Conservation (phyloP, 2,888 invertebrate genomes). For the Autographa pulchrina region DNA sequence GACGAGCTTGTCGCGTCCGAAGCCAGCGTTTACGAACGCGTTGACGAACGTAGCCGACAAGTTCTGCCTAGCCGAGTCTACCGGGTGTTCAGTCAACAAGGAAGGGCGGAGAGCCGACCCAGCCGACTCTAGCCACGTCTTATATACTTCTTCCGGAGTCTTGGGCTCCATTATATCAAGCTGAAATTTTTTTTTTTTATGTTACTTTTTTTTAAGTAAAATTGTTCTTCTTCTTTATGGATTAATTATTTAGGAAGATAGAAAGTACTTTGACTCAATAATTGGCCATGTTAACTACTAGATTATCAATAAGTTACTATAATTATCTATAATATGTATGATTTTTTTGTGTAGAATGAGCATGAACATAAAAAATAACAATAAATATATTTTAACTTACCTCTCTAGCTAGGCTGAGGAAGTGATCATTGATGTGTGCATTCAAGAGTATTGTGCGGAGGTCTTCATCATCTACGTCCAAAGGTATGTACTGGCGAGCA, state of each 20-base stretch:
- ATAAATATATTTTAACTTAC: constrained; percentile 73
- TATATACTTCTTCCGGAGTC: constrained; percentile 99
- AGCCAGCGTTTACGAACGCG: constrained; percentile 99
- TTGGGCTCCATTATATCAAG: constrained; percentile 99
- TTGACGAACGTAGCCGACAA: constrained; percentile 99
- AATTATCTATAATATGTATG: no score
- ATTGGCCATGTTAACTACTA: no score
- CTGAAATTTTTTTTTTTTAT: constrained; percentile 73
- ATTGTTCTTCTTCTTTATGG: no score
- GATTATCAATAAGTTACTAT: no score
- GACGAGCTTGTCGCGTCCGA: constrained; percentile 98
- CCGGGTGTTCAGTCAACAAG: constrained; percentile 92
- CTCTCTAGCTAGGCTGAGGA: constrained; percentile 97
- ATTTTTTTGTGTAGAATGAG: no score
- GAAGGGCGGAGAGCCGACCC: constrained; percentile 91
- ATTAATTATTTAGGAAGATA: no score
- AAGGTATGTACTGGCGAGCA: constrained; percentile 97
- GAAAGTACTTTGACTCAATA: no score
- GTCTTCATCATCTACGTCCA: constrained; percentile 95
- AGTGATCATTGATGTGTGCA: constrained; percentile 97
- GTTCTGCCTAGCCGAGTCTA: constrained; percentile 99
- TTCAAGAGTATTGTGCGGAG: constrained; percentile 97
- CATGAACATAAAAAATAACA: no score
- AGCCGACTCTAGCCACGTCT: constrained; percentile 97
- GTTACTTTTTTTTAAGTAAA: no score